phyloP scores from a whole-genome alignment of 2,797 vertebrate genomes.

The Myiotriccus ornatus region DNA sequence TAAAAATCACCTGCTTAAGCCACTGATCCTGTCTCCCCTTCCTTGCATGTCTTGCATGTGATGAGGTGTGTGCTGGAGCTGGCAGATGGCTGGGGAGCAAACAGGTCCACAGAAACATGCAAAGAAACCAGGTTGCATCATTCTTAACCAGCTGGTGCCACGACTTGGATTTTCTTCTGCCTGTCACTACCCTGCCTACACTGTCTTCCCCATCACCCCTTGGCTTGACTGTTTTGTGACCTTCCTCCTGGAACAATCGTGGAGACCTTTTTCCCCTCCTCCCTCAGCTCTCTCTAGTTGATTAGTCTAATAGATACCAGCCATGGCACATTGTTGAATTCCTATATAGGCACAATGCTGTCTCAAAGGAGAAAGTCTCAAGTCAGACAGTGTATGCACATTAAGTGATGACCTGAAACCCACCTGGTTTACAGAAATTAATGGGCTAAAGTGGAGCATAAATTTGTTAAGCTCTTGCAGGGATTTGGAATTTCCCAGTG shows the following conservation, averaged over 20 bases:
- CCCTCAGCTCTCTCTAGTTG: background rate
- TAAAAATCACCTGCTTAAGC: constrained; percentile 6
- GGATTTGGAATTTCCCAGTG: constrained; percentile 39
- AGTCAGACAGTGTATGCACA: background rate
- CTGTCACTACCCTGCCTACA: background rate
- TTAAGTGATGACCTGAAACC: background rate
- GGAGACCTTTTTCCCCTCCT: background rate
- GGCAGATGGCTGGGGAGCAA: background rate
- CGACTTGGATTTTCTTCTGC: background rate
- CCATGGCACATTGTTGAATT: background rate
- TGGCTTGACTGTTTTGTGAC: background rate
- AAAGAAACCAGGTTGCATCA: background rate
- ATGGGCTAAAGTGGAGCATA: background rate
- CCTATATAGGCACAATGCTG: background rate
- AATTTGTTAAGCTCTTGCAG: background rate
- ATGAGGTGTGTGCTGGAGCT: background rate
- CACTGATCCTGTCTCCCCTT: background rate
- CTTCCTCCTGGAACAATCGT: background rate
- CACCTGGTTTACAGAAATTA: background rate
- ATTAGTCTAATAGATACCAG: background rate
- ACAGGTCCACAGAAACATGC: background rate
- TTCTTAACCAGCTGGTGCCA: background rate
- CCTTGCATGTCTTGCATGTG: background rate
- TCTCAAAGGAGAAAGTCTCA: background rate
- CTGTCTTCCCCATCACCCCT: background rate